Base-by-base conservation (phyloP, 2,888 invertebrate genomes). In the Campopleginae sp. region DNA sequence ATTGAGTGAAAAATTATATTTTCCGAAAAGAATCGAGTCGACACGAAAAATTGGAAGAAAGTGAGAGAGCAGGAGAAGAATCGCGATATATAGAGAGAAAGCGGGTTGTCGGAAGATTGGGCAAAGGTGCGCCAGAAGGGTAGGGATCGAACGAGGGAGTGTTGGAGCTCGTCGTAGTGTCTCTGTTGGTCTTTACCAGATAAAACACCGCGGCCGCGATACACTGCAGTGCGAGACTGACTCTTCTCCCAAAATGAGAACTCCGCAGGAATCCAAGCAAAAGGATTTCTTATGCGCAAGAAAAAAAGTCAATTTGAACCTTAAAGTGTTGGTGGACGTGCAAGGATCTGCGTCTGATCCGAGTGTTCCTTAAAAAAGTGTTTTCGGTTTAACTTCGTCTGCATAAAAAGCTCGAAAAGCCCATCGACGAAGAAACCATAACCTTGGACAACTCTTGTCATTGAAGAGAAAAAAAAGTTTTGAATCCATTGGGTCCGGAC, bases 161-260 rank as follows among this genome's bases (percentile, higher is more conserved):
- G 79, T 65, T 33, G 48, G 78, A 66, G 61, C 38, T 48, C n/a
- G 63, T 44, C 27, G 80, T 8, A 63, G 33, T 66, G 54, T 61
- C 72, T 61, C 76, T 61, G 65, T 63, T 71, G 46, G 54, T 48
- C 54, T 66, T 70, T 65, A 76, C 63, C 80, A 51, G 76, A 82
- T 79, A 83, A 85, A 91, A 91, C 90, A 90, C 89, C 89, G 89
- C 89, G 89, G 63, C 44, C 42, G 88, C 90, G 89, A 89, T 91
- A 89, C 90, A 90, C 92, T 88, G 92, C 93, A 93, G 92, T 93
- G 71, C 75, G 65, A 91, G 91, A 89, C 90, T 90, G 89, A 90
- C 89, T 90, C 89, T 87, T 75, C 78, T 84, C 88, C 86, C 86
- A 86, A 87, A 87, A 86, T 86, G 86, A 79, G 54, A 66, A 58